Base-by-base conservation (phyloP, 1,140 invertebrate genomes). In the Eciton burchellii region DNA sequence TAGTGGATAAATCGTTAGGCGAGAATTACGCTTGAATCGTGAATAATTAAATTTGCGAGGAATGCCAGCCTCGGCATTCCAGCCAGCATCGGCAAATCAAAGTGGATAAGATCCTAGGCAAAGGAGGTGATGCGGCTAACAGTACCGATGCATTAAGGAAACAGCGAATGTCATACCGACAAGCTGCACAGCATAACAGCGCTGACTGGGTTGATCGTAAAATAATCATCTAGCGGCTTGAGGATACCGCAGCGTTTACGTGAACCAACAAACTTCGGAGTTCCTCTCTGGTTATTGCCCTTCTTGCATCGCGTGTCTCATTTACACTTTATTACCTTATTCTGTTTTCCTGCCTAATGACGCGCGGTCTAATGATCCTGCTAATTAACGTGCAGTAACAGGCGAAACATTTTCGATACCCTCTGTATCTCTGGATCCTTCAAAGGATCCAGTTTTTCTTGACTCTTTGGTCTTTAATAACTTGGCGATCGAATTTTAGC, bases 211-310 rank as follows among this genome's bases (percentile, higher is more conserved):
- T 16, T 81, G 68, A 73, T 81, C 68, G 49, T 35, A 59, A 79
- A 79, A 79, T 79, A 79, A 79, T 79, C 49, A 79, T 79, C 41
- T n/a, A 45, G 45, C 26, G 26, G n/a, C 35, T 79, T 70, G 56
- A 70, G 49, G n/a, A 79, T n/a, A 21, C 41, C 35, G 29, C 52
- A 6, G 21, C 35, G 49, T 68, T n/a, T 79, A 56, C 24, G 19
- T 56, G 74, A 47, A 54, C 49, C 47, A n/a, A 56, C 47, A 52
- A 74, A 76, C 63, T 79, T 66, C 16, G 41, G 41, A 70, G 43
- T 68, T 35, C 81, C 83, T 87, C 88, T 81, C 85, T 87, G 90
- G 90, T 88, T 90, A 85, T 90, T 91, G 90, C 87, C 83, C 82
- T 84, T 82, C 71, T 47, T 52, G 45, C 76, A 88, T 91, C 86